These are phyloP conservation scores for Galagoides demidoff DNA, from an alignment of 2,797 vertebrate species.

Conservation along the genomic window DNA sequence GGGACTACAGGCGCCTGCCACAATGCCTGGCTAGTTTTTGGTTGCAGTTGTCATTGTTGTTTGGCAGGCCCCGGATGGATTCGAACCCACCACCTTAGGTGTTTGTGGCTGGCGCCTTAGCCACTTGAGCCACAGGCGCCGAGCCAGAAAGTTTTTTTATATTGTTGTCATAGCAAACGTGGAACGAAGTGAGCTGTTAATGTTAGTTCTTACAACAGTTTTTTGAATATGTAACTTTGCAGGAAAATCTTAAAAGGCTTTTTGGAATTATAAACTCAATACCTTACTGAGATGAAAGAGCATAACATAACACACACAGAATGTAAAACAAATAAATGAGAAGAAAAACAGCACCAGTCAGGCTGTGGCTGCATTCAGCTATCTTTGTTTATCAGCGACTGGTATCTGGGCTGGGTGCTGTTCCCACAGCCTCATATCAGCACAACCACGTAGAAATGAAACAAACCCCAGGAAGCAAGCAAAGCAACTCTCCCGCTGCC, in stretches of 20 bases:
- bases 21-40: no score
- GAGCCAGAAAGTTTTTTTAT: not conserved
- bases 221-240: slow-evolving; percentile 21
- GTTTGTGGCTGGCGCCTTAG: no score
- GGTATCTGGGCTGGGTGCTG: slow-evolving; percentile 40
- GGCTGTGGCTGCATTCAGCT: not conserved
- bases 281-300: slow-evolving; percentile 2
- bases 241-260: slow-evolving; percentile 48
- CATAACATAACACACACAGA: not conserved
- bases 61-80: no score
- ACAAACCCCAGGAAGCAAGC: slow-evolving; percentile 67
- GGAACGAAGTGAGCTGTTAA: not conserved
- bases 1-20: no score
- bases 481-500: slow-evolving; percentile 47
- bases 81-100: no score
- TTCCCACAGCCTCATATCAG: slow-evolving; percentile 65
- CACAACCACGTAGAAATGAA: slow-evolving; percentile 56
- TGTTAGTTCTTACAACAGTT: not conserved
- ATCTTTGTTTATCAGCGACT: slow-evolving; percentile 48
- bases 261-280: slow-evolving; percentile 53
- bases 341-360: not conserved
- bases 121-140: no score
- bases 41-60: no score
- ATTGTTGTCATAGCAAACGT: not conserved
- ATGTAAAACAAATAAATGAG: not conserved